Percentiles rank a stretch among this genome's conserved stretches.
These are phyloP conservation scores for Drosophila anceps DNA, from an alignment of 2,888 invertebrate genomes.

Conservation along the genomic window DNA sequence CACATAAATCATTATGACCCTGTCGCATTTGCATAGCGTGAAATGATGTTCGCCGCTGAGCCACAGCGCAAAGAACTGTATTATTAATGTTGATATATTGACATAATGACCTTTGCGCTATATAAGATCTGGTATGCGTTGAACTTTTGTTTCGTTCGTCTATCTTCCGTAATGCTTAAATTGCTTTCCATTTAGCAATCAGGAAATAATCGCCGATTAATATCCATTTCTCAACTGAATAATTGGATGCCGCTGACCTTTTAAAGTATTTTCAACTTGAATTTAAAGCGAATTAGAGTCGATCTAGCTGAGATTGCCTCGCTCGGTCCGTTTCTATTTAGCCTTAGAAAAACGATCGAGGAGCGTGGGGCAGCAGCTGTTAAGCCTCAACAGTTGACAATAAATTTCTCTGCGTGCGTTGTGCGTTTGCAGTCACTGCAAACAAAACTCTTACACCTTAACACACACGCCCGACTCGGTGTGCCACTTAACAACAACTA, in stretches of 20 bases:
- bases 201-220: constrained; percentile 45
- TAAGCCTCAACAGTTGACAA: constrained; percentile 41
- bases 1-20: constrained; percentile 50
- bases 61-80: constrained; percentile 18
- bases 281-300: not conserved
- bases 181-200: constrained; percentile 45
- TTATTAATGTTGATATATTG: constrained; percentile 61
- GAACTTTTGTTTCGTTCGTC: constrained; percentile 27
- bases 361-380: constrained; percentile 29
- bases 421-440: constrained; percentile 10
- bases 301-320: constrained; percentile 1
- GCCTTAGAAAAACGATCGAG: not conserved
- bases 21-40: constrained; percentile 41
- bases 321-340: not conserved
- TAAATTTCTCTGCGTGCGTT: constrained; percentile 40
- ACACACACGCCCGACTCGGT: constrained; percentile 29
- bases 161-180: constrained; percentile 57
- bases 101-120: constrained; percentile 77
- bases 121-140: constrained; percentile 35
- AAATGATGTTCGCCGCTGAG: constrained; percentile 36
- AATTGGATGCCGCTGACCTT: constrained; percentile 46
- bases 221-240: constrained; percentile 23
- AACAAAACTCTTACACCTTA: constrained; percentile 28
- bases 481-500: constrained; percentile 80
- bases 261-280: constrained; percentile 63